Evolutionary conservation across 2,113 vertebrate genomes (phyloP), one percentile per base, ranked within the genome.

Genomic region (Ceyx cyanopectus): DNA sequence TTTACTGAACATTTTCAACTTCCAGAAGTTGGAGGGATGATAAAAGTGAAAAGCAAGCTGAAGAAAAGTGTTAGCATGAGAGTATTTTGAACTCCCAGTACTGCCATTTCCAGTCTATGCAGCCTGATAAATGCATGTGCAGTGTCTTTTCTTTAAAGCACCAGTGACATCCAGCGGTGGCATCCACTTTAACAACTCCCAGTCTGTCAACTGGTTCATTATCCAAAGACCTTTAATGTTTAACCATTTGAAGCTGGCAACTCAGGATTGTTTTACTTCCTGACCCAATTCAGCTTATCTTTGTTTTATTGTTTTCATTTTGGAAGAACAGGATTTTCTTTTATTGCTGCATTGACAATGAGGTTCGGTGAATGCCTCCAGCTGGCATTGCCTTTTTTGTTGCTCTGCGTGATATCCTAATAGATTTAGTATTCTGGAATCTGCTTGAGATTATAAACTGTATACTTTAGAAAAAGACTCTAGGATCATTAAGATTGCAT

Each of bases 381-480:
- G 70, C 91, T 94, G 92, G 70, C 15, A 1, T 69, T 92, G 81
- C 26, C 75, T 91, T 76, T 90, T 88, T 37, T 89, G 54, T 95
- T 95, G 41, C 81, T 91, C 84, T 87, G 81, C 14, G 0, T 89
- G 87, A 69, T 95, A 78, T 4, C 45, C 58, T 89, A 87, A 75
- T 95, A 93, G 84, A 62, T 51, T 67, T 9, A 84, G 62, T 85
- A 48, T 76, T 95, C 75, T 94, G 85, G 62, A 94, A 92, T 81
- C 73, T 93, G 63, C 16, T 86, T 83, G 57, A 85, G 79, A 77
- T 95, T 92, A 85, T n/a, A 5, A 81, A 76, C 69, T 84, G 58
- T 79, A 73, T 87, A 58, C 70, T 85, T 95, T 76, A 87, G 89
- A 48, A 76, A 81, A 92, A 81, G 37, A 46, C 61, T 79, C 29